These are phyloP conservation scores for Amphipoea lucens DNA, from an alignment of 2,888 invertebrate genomes.

Conservation along the genomic window DNA sequence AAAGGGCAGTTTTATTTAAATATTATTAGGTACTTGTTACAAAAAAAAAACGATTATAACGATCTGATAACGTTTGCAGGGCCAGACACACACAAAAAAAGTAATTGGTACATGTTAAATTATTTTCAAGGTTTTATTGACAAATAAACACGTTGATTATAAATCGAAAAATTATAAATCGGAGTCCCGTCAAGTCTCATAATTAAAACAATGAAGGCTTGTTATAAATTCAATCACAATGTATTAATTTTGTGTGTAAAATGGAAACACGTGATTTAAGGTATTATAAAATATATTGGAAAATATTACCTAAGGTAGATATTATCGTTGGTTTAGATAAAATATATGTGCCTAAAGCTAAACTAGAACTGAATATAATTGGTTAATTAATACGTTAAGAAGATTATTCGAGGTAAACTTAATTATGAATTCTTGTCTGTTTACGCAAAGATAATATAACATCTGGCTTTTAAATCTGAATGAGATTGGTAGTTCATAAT, in stretches of 20 bases:
- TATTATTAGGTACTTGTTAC: not conserved
- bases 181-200: not conserved
- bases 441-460: not conserved
- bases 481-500: not conserved
- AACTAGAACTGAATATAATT: conserved; percentile 12
- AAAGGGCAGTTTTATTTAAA: not conserved
- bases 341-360: not conserved
- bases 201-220: not conserved
- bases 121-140: no score
- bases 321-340: not conserved
- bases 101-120: not conserved
- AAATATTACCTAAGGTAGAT: conserved; percentile 1
- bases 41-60: not conserved
- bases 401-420: not conserved
- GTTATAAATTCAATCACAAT: conserved; percentile 4
- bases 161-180: not conserved
- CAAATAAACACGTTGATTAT: not conserved
- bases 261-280: not conserved
- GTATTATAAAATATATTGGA: not conserved
- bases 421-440: not conserved
- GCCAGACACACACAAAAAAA: not conserved
- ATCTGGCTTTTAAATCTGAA: not conserved
- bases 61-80: not conserved
- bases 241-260: not conserved
- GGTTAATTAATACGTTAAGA: not conserved